Evolutionary conservation across 1,140 invertebrate species (phyloP).

Genomic region (Caenorhabditis latens): DNA sequence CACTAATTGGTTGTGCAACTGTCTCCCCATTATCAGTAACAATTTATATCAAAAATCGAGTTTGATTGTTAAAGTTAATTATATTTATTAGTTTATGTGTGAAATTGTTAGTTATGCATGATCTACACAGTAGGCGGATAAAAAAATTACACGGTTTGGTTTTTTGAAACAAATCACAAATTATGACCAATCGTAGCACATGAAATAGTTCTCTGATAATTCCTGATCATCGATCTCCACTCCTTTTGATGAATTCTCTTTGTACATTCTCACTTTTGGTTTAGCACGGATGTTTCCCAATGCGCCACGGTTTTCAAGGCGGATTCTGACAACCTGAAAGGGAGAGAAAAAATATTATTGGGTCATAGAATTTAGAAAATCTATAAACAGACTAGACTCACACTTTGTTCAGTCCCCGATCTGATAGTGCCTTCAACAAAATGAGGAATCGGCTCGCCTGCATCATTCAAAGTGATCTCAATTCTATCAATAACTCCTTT

Average conservation of each 20-base stretch:
- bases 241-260: conserved; percentile 37
- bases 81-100: not conserved
- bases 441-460: conserved; percentile 19
- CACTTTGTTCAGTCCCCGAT: conserved; percentile 7
- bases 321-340: conserved; percentile 33
- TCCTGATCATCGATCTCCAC: conserved; percentile 41
- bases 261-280: conserved; percentile 34
- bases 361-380: not conserved
- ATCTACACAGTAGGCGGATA: conserved; percentile 14
- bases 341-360: not conserved
- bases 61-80: not conserved
- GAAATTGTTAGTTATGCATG: conserved; percentile 5
- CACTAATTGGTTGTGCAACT: not conserved
- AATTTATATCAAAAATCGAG: not conserved
- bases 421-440: conserved; percentile 30
- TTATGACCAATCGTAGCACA: conserved; percentile 52
- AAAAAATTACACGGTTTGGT: not conserved
- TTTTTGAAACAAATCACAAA: conserved; percentile 2
- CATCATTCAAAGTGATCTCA: conserved; percentile 7
- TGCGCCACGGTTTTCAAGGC: conserved; percentile 16
- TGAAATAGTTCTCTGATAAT: conserved; percentile 38
- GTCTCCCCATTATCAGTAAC: not conserved
- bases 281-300: conserved; percentile 8
- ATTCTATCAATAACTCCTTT: conserved; percentile 46
- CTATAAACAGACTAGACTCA: not conserved